Evolutionary conservation across 2,888 invertebrate genomes (phyloP), one percentile per base, ranked within the genome.

Genomic region (Pteria penguin): DNA sequence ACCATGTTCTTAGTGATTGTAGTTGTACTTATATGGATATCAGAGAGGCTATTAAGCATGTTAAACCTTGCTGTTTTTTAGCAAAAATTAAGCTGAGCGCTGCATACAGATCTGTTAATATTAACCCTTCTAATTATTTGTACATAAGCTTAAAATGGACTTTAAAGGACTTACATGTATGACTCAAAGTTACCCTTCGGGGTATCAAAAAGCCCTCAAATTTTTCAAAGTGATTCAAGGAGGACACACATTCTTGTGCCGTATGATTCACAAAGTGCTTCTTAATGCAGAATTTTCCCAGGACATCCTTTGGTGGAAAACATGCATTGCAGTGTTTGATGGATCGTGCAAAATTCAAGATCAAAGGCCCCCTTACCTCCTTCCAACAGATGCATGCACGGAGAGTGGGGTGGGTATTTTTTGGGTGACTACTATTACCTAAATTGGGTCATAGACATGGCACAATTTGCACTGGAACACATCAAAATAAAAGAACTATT

Each of bases 21-120:
- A 32, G 32, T 2, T 75, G 75, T 63, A 62, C 63, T 11, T 70
- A 75, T 24, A 75, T 75, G 75, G 75, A 75, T 31, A 26, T 75
- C 4, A 55, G 52, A 3, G 26, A 45, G 45, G 45, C 45, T 14
- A 18, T 45, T 14, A 45, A 57, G 1, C 57, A 57, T 57, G 1
- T 24, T n/a, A 57, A 57, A 57, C 57, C 57, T 24, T 57, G 8
- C 18, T 45, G 11, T 14, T 45, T 14, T 1, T 18, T 45, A 45
- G 45, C 18, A 14, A 45, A 45, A 45, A 45, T 57, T 57, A 8
- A 57, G 5, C 57, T 57, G 11, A 57, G 57, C 22, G 11, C 18
- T 8, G 57, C 57, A 22, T 57, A 57, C 22, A 8, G 57, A 57
- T 57, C 57, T 57, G 22, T 57, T n/a, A 57, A 57, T 57, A 57